Percentiles rank a stretch among this genome's conserved stretches.
Evolutionary conservation across 2,797 vertebrate genomes (phyloP).

Genomic region (Myotis daubentonii): DNA sequence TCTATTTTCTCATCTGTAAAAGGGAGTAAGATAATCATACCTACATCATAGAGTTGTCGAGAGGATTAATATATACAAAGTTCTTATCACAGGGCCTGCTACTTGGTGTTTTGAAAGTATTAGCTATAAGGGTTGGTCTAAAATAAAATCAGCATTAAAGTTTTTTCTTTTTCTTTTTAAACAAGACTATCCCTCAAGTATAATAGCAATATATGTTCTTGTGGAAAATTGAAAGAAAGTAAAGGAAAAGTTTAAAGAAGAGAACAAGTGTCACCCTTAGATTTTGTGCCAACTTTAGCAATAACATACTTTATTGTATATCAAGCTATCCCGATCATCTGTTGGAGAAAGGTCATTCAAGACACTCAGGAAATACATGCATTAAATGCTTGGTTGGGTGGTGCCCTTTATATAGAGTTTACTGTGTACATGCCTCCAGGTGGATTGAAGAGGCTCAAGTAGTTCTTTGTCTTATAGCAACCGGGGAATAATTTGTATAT

Average conservation of each 20-base stretch:
- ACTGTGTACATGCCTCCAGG: background rate
- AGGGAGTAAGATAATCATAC: background rate
- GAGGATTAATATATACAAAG: background rate
- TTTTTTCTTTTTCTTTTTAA: conserved; percentile 32
- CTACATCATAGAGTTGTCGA: background rate
- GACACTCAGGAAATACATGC: conserved; percentile 33
- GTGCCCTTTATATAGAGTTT: conserved; percentile 44
- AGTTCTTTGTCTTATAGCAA: conserved; percentile 38
- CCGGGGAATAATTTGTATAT: conserved; percentile 1
- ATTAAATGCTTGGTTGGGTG: background rate
- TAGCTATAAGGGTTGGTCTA: background rate
- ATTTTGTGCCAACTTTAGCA: conserved; percentile 48
- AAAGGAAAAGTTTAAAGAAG: background rate
- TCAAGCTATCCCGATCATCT: background rate
- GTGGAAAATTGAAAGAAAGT: background rate
- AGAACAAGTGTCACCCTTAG: conserved; percentile 36
- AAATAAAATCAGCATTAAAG: conserved; percentile 46
- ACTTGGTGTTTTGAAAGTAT: conserved; percentile 17
- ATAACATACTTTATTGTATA: conserved; percentile 29
- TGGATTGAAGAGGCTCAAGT: conserved; percentile 28
- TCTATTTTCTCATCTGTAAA: background rate
- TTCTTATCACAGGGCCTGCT: background rate
- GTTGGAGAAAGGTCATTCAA: conserved; percentile 58
- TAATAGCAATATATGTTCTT: background rate
- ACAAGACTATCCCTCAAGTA: background rate